Evolutionary conservation across 2,797 vertebrate genomes (phyloP).

Genomic region (Yasuhikotakia modesta): DNA sequence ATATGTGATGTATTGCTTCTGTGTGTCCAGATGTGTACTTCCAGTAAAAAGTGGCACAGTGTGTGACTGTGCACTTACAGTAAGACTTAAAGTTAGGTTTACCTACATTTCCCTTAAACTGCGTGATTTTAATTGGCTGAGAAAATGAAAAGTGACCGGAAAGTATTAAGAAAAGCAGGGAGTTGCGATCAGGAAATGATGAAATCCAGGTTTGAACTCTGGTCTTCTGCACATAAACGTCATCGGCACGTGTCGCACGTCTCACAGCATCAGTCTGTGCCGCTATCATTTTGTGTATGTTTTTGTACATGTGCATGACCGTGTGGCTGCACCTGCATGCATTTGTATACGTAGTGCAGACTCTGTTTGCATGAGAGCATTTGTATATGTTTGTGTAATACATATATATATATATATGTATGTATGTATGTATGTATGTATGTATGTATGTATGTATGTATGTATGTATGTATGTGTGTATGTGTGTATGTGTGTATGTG

Average conservation of each 20-base stretch:
- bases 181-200: conserved; percentile 2
- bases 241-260: background rate
- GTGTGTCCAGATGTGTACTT: conserved; percentile 44
- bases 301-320: conserved; percentile 31
- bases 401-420: no score
- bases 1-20: conserved; percentile 27
- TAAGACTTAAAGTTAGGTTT: conserved; percentile 11
- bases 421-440: conserved; percentile 27
- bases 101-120: background rate
- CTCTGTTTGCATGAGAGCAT: conserved; percentile 48
- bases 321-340: conserved; percentile 4
- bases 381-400: conserved; percentile 24
- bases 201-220: conserved; percentile 4
- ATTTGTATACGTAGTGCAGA: background rate
- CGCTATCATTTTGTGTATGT: background rate
- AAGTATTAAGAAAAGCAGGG: background rate
- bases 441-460: conserved; percentile 27
- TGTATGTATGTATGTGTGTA: conserved; percentile 23
- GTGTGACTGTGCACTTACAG: conserved; percentile 34
- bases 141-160: background rate
- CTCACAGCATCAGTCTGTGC: background rate
- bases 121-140: background rate
- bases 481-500: conserved; percentile 50
- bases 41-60: background rate
- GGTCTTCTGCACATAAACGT: background rate